Conservation (phyloP, 1,140 invertebrate genomes). For the Pseudomyrmex flavicornis region DNA sequence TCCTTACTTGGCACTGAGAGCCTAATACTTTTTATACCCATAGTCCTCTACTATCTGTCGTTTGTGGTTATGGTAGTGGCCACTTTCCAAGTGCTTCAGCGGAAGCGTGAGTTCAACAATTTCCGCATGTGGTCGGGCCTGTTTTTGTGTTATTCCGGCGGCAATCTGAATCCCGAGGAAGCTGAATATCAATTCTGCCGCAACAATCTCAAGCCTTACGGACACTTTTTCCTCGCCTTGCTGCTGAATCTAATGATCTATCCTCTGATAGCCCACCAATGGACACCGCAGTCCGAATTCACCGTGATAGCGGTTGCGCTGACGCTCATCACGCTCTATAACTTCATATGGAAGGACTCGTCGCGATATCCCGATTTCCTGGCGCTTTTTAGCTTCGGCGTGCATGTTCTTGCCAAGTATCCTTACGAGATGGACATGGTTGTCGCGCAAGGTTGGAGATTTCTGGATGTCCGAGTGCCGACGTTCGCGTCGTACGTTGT, state of each 20-base stretch:
- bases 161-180: conserved; percentile 90
- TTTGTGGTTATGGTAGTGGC: conserved; percentile 90
- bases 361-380: conserved; percentile 89
- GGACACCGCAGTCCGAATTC: conserved; percentile 93
- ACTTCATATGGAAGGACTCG: conserved; percentile 88
- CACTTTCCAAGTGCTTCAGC: conserved; percentile 92
- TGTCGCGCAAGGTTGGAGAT: conserved; percentile 91
- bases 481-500: conserved; percentile 92
- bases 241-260: conserved; percentile 91
- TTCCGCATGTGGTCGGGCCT: conserved; percentile 92
- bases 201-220: conserved; percentile 92
- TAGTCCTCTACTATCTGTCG: conserved; percentile 90
- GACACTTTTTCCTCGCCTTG: conserved; percentile 91
- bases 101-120: conserved; percentile 90
- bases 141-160: conserved; percentile 89
- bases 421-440: conserved; percentile 93
- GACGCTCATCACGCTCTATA: conserved; percentile 90
- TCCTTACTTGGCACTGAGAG: conserved; percentile 88
- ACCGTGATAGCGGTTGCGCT: conserved; percentile 90
- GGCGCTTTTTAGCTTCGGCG: conserved; percentile 91
- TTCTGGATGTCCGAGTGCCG: conserved; percentile 91
- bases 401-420: conserved; percentile 93
- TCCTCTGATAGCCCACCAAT: conserved; percentile 90
- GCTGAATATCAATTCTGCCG: conserved; percentile 93
- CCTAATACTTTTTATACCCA: conserved; percentile 88